A percentile compares a stretch with the other conserved stretches of the same genome.
phyloP scores from a whole-genome alignment of 1,140 invertebrate species.

The Drosophila kanapiae region DNA sequence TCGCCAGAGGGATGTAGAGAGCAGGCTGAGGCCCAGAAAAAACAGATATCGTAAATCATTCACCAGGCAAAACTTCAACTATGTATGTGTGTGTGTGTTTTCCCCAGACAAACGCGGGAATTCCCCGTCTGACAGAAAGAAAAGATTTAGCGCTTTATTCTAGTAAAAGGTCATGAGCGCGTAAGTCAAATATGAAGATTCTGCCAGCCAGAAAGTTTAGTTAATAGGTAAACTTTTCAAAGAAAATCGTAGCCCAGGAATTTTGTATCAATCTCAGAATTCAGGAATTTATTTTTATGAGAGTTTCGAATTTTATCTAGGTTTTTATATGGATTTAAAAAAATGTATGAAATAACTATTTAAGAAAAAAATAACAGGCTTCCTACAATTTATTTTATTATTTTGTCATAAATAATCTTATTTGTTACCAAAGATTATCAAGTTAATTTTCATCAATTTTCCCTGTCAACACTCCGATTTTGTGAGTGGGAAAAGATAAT shows the following conservation, averaged over 20 bases:
- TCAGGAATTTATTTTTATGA: slow-evolving; percentile 1
- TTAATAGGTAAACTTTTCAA: slow-evolving; percentile 30
- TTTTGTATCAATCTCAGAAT: slow-evolving; percentile 18
- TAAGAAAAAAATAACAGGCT: too few relatives aligned
- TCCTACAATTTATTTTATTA: neutral
- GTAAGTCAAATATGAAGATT: slow-evolving; percentile 44
- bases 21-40: slow-evolving; percentile 16
- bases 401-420: neutral
- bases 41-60: slow-evolving; percentile 52
- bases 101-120: slow-evolving; percentile 35
- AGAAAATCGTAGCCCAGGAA: slow-evolving; percentile 2
- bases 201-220: slow-evolving; percentile 20
- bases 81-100: neutral
- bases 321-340: neutral
- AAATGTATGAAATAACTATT: neutral
- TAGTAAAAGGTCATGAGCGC: slow-evolving; percentile 45
- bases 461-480: slow-evolving; percentile 14
- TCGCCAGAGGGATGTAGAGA: slow-evolving; percentile 3
- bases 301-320: neutral
- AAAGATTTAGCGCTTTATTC: slow-evolving; percentile 42
- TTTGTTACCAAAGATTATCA: too few relatives aligned
- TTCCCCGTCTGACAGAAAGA: slow-evolving; percentile 29
- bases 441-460: neutral
- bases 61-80: slow-evolving; percentile 28
- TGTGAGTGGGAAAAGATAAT: slow-evolving; percentile 17